Evolutionary conservation across 2,797 vertebrate species (phyloP).

Genomic region (Propithecus deckenii): DNA sequence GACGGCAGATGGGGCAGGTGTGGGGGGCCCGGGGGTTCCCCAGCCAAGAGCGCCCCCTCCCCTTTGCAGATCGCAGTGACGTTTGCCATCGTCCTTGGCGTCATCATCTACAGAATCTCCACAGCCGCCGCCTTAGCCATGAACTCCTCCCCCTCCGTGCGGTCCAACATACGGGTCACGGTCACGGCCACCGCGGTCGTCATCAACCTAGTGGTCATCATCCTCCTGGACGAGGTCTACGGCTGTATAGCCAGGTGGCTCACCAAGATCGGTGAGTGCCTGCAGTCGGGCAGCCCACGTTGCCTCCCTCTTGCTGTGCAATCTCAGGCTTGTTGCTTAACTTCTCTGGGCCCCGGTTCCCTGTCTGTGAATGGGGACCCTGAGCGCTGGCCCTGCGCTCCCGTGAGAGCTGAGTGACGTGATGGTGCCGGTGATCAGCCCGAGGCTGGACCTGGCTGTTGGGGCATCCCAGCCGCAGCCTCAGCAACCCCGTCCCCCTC

Average conservation of each 20-base stretch:
- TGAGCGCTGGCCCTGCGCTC: too few species aligned
- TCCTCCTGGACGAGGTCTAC: conserved; percentile 97
- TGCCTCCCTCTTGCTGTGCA: too few species aligned
- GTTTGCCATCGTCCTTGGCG: conserved; percentile 94
- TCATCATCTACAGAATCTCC: conserved; percentile 97
- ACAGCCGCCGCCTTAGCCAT: conserved; percentile 93
- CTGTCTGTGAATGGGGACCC: too few species aligned
- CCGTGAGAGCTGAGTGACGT: fast-evolving
- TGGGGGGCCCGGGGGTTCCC: fast-evolving
- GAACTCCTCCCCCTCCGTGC: conserved; percentile 88
- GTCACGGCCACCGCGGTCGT: conserved; percentile 96
- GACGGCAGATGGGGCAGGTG: fast-evolving
- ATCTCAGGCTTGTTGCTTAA: fast-evolving
- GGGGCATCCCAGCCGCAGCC: not conserved
- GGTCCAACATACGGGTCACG: conserved; percentile 93
- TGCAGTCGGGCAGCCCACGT: fast-evolving
- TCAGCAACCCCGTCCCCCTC: not conserved
- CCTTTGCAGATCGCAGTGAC: conserved; percentile 90
- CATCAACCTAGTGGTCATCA: conserved; percentile 97
- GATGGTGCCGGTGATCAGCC: not conserved
- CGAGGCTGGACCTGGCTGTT: not conserved
- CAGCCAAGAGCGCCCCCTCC: not conserved
- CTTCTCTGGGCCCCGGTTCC: not conserved
- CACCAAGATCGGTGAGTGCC: conserved; percentile 90
- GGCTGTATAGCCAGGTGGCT: conserved; percentile 93